Evolutionary conservation across 2,113 vertebrate species (phyloP), one percentile per base, ranked within the genome.

Genomic region (Lota lota): DNA sequence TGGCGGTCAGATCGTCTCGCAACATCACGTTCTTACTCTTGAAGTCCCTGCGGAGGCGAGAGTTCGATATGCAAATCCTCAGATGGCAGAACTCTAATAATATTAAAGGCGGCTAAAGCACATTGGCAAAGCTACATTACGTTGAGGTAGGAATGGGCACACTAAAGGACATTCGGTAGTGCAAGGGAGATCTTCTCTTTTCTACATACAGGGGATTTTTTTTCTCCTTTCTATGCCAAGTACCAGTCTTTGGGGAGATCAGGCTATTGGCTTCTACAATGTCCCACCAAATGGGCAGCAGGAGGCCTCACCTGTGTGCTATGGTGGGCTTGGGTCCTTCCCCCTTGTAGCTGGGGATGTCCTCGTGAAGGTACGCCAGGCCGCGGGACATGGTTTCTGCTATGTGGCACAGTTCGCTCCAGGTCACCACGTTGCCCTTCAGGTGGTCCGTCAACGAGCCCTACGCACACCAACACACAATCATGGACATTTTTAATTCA

Each of bases 11-110:
- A 79, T 98, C 97, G 72, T 94, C 95, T 88, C 94, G 95, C 78
- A 99, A 88, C 85, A 99, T 90, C 76, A 99, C 94, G 17, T 99
- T 99, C 93, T 99, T 99, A 88, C 97, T 99, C 92, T 99, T 99
- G 88, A 99, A 97, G 90, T 99, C 97, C 93, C 97, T 99, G 90
- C 11, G 22, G 66, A 84, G 40, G 61, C n/a, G 72, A 21, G 56
- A 51, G 51, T 57, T 22, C 5, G 22, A 14, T 11, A 47, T 11
- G 10, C 40, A 47, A 47, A 14, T 12, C 28, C 4, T 33, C 40
- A 47, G 40, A 47, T 5, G 40, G 40, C 6, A 47, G 40, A 5
- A 2, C 40, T 47, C 40, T 47, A 10, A 2, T 47, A 47, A 47
- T 47, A 5, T 14, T 47, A 47, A 47, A 47, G 40, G 40, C 40